These are phyloP conservation scores for Homarus americanus DNA, from an alignment of 1,140 invertebrate species.

Conservation along the genomic window DNA sequence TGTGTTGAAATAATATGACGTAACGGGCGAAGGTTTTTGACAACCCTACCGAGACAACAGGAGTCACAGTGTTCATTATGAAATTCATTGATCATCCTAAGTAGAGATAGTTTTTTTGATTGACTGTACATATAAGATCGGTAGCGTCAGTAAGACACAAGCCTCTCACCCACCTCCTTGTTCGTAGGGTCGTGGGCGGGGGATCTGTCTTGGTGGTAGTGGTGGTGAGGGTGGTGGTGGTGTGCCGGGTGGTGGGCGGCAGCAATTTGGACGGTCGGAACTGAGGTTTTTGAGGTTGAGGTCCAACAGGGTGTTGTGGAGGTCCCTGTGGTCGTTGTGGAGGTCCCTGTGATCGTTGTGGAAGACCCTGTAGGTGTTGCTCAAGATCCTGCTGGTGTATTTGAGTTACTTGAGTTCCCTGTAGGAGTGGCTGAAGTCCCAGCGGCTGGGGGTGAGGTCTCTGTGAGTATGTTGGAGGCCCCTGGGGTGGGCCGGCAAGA, in stretches of 20 bases:
- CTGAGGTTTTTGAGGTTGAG: not conserved
- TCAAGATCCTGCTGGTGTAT: not conserved
- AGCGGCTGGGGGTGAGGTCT: not conserved
- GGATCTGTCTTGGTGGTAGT: not conserved
- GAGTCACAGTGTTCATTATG: too few species aligned
- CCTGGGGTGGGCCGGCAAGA: not conserved
- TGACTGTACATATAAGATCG: too few species aligned
- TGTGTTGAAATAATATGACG: too few species aligned
- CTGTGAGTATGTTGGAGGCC: not conserved
- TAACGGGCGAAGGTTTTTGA: too few species aligned
- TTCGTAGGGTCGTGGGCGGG: not conserved
- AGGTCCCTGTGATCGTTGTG: not conserved
- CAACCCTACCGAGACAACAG: too few species aligned
- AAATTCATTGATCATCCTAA: too few species aligned
- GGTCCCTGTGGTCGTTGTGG: not conserved
- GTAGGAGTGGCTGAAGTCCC: not conserved
- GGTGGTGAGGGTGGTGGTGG: slow-evolving; percentile 12
- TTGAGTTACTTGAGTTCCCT: not conserved
- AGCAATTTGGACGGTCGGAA: slow-evolving; percentile 60
- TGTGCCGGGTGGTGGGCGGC: slow-evolving; percentile 25
- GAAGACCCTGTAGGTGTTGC: not conserved
- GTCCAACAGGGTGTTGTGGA: not conserved
- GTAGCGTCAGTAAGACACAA: too few species aligned
- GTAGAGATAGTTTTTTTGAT: too few species aligned
- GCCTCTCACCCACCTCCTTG: not conserved